Evolutionary conservation across 1,140 invertebrate species (phyloP).

Genomic region (Heliconius himera): DNA sequence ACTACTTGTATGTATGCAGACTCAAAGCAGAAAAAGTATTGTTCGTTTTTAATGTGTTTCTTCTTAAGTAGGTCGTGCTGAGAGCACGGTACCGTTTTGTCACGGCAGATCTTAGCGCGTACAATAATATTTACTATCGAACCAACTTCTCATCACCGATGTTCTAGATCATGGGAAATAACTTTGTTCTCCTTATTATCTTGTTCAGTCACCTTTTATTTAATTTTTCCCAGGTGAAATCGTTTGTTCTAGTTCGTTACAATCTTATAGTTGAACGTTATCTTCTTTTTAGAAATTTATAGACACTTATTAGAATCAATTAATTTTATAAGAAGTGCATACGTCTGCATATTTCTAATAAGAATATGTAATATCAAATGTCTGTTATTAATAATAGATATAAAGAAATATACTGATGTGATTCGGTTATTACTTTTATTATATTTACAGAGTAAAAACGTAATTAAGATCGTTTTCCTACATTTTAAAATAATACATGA

Average conservation of each 20-base stretch:
- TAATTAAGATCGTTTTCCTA: too few relatives aligned
- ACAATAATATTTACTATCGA: conserved; percentile 51
- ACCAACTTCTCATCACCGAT: conserved; percentile 53
- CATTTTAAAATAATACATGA: too few relatives aligned
- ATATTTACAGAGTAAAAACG: too few relatives aligned
- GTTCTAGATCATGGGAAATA: conserved; percentile 72
- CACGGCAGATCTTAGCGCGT: conserved; percentile 46
- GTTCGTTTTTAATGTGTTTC: conserved; percentile 7
- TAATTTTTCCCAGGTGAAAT: conserved; percentile 67
- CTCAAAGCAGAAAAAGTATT: conserved; percentile 15
- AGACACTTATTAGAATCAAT: not conserved
- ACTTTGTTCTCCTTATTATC: conserved; percentile 58
- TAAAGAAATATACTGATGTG: too few relatives aligned
- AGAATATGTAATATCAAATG: too few relatives aligned
- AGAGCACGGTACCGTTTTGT: conserved; percentile 47
- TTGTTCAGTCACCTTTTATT: conserved; percentile 57
- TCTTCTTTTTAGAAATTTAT: conserved; percentile 15
- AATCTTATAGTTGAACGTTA: conserved; percentile 15
- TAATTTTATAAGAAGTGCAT: not conserved
- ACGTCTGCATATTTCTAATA: not conserved
- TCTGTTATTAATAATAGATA: too few relatives aligned
- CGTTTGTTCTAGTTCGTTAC: conserved; percentile 51
- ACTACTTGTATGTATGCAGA: not conserved
- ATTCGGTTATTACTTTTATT: too few relatives aligned
- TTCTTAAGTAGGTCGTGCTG: conserved; percentile 45